Evolutionary conservation across 2,113 vertebrate genomes (phyloP), one percentile per base, ranked within the genome.

Genomic region (Pyxicephalus adspersus): DNA sequence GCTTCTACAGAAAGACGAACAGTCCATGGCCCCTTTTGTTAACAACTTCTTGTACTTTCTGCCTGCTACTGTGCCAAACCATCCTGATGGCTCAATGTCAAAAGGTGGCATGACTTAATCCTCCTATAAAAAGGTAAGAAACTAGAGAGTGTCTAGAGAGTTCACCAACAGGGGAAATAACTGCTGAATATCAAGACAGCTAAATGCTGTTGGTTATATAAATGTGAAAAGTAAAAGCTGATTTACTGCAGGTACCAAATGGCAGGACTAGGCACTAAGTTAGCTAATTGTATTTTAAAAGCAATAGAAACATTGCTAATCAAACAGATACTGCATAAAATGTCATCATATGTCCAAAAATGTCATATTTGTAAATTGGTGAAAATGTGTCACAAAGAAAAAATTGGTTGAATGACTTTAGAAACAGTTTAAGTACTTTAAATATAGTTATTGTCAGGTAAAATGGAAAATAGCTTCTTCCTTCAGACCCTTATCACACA

Each of bases 1-100:
- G 92, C 92, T 93, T 90, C 88, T 86, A 93, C 91, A 93, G 93
- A 92, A 94, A 95, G 86, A 87, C 86, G 85, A 85, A 87, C 91
- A 90, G 92, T 91, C 88, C 91, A 87, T 91, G 90, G 92, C 88
- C 88, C 89, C 89, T 88, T 93, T 95, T 94, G 94, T 95, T 93
- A 91, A 89, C 91, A 95, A 88, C 87, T 91, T 90, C 92, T 93
- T 87, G 91, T 85, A 93, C 91, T 95, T 94, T 91, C 91, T 89
- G 89, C 84, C 87, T 88, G 88, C 90, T 84, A 18, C 89, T 80
- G 87, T 90, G 88, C 89, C 88, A 86, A 78, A 80, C 71, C 87
- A 90, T 86, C 92, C 88, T 85, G 87, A 87, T 90, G 89, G 88
- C 89, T 91, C 87, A 88, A 87, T 88, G 85, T 88, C 86, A 87